Conservation (phyloP, 1,140 invertebrate genomes). For the Tetramorium simillimum region DNA sequence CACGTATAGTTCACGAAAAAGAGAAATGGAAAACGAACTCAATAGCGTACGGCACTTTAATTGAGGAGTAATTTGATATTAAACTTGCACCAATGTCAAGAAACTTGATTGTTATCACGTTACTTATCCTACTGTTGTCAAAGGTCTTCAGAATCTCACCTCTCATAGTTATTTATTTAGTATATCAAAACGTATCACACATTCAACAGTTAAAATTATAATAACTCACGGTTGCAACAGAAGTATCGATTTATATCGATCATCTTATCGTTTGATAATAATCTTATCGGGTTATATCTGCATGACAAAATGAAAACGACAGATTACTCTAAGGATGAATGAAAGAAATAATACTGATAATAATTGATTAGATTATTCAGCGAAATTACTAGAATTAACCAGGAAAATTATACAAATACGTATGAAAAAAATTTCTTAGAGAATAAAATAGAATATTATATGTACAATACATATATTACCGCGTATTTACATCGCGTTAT, state of each 20-base stretch:
- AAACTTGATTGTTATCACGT: neutral
- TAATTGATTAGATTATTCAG: neutral
- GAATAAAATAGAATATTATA: neutral
- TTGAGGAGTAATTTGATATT: neutral
- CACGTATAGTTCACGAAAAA: neutral
- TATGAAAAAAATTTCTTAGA: neutral
- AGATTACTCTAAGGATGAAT: neutral
- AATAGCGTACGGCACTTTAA: neutral
- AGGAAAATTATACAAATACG: neutral
- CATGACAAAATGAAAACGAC: neutral
- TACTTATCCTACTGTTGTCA: neutral
- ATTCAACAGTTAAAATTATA: constrained; percentile 16
- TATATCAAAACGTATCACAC: neutral
- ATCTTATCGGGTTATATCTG: neutral
- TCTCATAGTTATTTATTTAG: constrained; percentile 28
- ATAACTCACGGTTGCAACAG: constrained; percentile 19
- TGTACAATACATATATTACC: neutral
- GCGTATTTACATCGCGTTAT: constrained; percentile 18
- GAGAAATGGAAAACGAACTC: neutral
- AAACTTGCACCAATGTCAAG: neutral
- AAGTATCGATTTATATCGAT: constrained; percentile 49
- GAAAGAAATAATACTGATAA: neutral
- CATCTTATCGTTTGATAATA: constrained; percentile 29
- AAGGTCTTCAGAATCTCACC: neutral
- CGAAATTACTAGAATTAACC: neutral